phyloP scores from a whole-genome alignment of 2,113 vertebrate species.

The Nannobrachium achirus region DNA sequence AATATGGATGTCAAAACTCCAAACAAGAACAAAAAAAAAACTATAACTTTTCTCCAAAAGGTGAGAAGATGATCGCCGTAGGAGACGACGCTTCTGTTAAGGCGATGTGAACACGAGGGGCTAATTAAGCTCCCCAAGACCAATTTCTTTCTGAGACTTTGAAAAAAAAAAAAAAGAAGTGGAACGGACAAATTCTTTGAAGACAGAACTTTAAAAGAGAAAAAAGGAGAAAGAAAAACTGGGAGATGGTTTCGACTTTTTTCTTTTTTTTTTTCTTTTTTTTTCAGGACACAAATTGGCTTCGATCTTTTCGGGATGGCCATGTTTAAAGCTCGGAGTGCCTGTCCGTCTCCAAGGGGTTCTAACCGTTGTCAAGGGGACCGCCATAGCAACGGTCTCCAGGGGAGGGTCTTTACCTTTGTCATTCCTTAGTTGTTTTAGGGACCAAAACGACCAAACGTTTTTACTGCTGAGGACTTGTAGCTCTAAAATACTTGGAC shows the following conservation, averaged over 20 bases:
- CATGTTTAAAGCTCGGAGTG: slow-evolving; percentile 88
- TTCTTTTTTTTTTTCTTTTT: too few species aligned
- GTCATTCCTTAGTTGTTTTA: slow-evolving; percentile 99
- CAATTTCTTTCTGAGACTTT: slow-evolving; percentile 69
- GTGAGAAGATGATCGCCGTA: slow-evolving; percentile 66
- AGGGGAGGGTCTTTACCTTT: slow-evolving; percentile 93
- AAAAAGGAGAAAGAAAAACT: slow-evolving; percentile 26
- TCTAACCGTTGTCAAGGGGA: slow-evolving; percentile 84
- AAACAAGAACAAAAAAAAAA: slow-evolving; percentile 66
- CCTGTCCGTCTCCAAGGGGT: slow-evolving; percentile 91
- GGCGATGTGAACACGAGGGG: slow-evolving; percentile 58
- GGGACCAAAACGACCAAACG: slow-evolving; percentile 99
- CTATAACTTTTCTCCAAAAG: slow-evolving; percentile 56
- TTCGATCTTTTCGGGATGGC: slow-evolving; percentile 73
- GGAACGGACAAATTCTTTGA: slow-evolving; percentile 56
- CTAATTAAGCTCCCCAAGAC: slow-evolving; percentile 75
- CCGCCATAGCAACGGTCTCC: slow-evolving; percentile 87
- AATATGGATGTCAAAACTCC: slow-evolving; percentile 65
- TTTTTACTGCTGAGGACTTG: slow-evolving; percentile 96
- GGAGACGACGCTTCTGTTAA: slow-evolving; percentile 69
- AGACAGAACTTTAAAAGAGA: slow-evolving; percentile 51
- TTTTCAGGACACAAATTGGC: slow-evolving; percentile 80
- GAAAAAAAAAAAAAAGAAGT: slow-evolving; percentile 54
- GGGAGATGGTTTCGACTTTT: slow-evolving; percentile 69
- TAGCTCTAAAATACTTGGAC: slow-evolving; percentile 95